A percentile compares a stretch with the other conserved stretches of the same genome.
Evolutionary conservation across 2,113 vertebrate genomes (phyloP).

Genomic region (Dasyornis broadbenti): DNA sequence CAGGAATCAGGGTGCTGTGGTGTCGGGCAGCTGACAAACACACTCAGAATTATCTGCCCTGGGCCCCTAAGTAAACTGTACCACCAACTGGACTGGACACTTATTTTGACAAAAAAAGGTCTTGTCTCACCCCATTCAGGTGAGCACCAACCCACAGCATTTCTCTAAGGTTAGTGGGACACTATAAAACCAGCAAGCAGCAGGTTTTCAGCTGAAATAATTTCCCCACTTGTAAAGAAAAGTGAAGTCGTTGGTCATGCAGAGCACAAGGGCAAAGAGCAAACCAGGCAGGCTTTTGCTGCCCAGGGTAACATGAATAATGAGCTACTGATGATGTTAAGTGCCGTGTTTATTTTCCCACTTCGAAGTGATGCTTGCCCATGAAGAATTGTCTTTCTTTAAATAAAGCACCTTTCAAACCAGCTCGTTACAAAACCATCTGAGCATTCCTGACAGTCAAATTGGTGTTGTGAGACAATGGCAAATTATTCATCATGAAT

Average conservation of each 20-base stretch:
- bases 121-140: neutral
- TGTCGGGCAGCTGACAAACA: neutral
- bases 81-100: neutral
- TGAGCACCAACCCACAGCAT: neutral
- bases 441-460: constrained; percentile 11
- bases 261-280: neutral
- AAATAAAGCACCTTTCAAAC: constrained; percentile 44
- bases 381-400: neutral
- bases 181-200: neutral
- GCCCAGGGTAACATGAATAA: neutral
- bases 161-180: neutral
- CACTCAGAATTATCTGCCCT: neutral
- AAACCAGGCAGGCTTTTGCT: neutral
- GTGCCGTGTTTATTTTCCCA: neutral
- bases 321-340: neutral
- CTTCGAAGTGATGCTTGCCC: neutral
- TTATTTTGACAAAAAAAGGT: neutral
- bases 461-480: constrained; percentile 28
- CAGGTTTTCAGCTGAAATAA: neutral
- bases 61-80: neutral
- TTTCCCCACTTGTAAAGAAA: neutral
- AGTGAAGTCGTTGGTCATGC: neutral
- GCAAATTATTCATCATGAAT: constrained; percentile 7
- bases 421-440: constrained; percentile 21
- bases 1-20: neutral